phyloP scores from a whole-genome alignment of 2,888 invertebrate genomes.

The Drosophila paranaensis region DNA sequence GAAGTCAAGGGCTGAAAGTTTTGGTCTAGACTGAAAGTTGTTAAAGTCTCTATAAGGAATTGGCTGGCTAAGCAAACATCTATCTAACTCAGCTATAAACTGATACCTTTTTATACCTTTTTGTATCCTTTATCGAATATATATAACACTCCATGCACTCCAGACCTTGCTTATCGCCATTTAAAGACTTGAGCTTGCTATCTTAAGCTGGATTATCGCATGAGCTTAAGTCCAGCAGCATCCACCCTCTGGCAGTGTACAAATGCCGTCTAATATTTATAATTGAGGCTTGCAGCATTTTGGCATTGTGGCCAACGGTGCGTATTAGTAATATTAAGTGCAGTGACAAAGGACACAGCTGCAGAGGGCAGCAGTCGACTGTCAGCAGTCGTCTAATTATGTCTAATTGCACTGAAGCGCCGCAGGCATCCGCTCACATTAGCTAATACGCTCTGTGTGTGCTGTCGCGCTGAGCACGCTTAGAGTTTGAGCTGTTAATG shows the following conservation, averaged over 20 bases:
- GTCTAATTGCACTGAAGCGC: constrained; percentile 56
- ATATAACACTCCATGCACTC: neutral
- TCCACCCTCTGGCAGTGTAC: neutral
- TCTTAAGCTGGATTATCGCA: neutral
- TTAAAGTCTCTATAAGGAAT: too few relatives aligned
- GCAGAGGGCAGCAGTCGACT: constrained; percentile 13
- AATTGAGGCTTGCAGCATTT: constrained; percentile 38
- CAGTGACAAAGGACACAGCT: constrained; percentile 30
- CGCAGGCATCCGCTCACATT: constrained; percentile 47
- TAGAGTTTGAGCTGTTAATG: constrained; percentile 1
- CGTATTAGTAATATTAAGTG: constrained; percentile 43
- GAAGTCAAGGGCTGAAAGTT: neutral
- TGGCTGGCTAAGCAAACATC: too few relatives aligned
- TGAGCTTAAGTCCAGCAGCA: neutral
- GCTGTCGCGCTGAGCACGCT: constrained; percentile 8
- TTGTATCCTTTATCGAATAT: neutral
- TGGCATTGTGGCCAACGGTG: constrained; percentile 18
- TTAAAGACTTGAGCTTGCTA: neutral
- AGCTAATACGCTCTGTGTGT: constrained; percentile 44
- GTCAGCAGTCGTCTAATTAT: constrained; percentile 55
- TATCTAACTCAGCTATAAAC: too few relatives aligned
- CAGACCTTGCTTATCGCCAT: neutral
- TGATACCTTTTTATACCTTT: too few relatives aligned
- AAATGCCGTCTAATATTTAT: constrained; percentile 45
- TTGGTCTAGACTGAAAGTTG: neutral